These are phyloP conservation scores for Spodoptera frugiperda DNA, from an alignment of 1,140 invertebrate species.

Conservation along the genomic window DNA sequence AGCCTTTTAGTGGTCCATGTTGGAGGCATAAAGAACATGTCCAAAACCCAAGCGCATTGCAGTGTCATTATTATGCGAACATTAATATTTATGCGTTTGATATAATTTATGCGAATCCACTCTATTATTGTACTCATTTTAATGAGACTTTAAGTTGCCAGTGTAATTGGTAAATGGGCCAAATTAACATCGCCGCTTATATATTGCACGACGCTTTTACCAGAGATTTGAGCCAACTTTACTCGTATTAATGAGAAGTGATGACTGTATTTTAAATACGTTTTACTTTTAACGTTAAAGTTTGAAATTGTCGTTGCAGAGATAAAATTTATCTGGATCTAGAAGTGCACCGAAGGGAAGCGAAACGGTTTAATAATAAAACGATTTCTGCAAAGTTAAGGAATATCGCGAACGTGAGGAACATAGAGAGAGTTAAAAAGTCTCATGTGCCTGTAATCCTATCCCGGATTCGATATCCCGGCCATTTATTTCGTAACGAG, in stretches of 20 bases:
- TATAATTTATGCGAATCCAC: slow-evolving; percentile 32
- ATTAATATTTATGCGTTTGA: slow-evolving; percentile 33
- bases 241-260: neutral
- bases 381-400: too few relatives aligned
- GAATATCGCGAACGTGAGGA: too few relatives aligned
- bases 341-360: too few relatives aligned
- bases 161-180: slow-evolving; percentile 24
- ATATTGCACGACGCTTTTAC: slow-evolving; percentile 8
- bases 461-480: neutral
- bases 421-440: neutral
- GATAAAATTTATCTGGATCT: too few relatives aligned
- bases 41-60: slow-evolving; percentile 13
- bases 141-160: slow-evolving; percentile 36
- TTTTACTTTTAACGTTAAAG: too few relatives aligned
- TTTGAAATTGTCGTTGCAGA: too few relatives aligned
- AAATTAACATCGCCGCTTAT: slow-evolving; percentile 21
- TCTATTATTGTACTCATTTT: slow-evolving; percentile 38
- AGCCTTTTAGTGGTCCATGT: neutral
- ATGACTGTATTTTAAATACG: neutral
- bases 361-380: too few relatives aligned
- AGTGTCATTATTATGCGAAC: slow-evolving; percentile 33
- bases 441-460: slow-evolving; percentile 5
- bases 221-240: neutral
- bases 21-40: neutral
- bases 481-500: slow-evolving; percentile 18